phyloP scores from a whole-genome alignment of 1,140 invertebrate genomes.

The Drosophila pachea region DNA sequence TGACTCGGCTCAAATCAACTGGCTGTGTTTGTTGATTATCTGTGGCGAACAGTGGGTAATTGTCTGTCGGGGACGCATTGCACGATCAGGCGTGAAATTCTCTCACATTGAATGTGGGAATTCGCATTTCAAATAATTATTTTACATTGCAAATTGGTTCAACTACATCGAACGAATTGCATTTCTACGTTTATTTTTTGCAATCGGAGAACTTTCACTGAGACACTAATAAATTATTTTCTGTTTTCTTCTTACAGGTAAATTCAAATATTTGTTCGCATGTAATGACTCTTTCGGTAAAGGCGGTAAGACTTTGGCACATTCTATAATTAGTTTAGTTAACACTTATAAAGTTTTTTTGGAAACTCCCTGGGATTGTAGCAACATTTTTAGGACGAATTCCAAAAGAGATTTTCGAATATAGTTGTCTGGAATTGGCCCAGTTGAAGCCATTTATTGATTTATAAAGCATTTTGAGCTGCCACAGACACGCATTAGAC shows the following conservation, averaged over 20 bases:
- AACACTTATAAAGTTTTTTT: constrained; percentile 50
- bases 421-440: constrained; percentile 16
- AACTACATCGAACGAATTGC: background rate
- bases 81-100: constrained; percentile 51
- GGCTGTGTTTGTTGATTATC: constrained; percentile 26
- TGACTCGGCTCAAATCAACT: constrained; percentile 23
- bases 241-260: constrained; percentile 11
- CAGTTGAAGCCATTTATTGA: constrained; percentile 58
- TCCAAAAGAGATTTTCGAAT: constrained; percentile 58
- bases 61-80: constrained; percentile 34
- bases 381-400: constrained; percentile 8
- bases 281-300: background rate
- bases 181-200: background rate
- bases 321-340: constrained; percentile 11
- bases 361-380: too few species aligned
- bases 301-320: too few species aligned
- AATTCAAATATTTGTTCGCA: background rate
- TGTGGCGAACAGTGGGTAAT: constrained; percentile 26
- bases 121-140: constrained; percentile 19
- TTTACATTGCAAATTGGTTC: background rate
- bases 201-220: too few species aligned
- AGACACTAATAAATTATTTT: constrained; percentile 9
- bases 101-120: constrained; percentile 66
- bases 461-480: constrained; percentile 69
- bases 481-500: constrained; percentile 23